These are phyloP conservation scores for Morelia viridis DNA, from an alignment of 2,797 vertebrate species.

Conservation along the genomic window DNA sequence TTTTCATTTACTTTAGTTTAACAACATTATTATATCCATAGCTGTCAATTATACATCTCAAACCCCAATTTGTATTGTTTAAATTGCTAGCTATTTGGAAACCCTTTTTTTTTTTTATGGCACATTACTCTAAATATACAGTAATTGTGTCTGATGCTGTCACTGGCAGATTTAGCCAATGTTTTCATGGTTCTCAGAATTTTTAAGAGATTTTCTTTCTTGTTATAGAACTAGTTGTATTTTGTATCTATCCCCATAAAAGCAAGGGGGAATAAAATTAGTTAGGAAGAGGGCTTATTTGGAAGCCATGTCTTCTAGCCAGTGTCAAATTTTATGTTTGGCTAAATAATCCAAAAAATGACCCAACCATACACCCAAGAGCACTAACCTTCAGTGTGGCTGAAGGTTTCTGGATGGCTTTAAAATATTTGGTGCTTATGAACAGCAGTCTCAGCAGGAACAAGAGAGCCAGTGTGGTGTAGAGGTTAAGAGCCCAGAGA, in stretches of 20 bases:
- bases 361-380: not conserved
- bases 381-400: not conserved
- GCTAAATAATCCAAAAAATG: not conserved
- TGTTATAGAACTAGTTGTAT: not conserved
- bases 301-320: not conserved
- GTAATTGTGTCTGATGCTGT: slow-evolving; percentile 52
- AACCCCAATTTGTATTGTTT: slow-evolving; percentile 36
- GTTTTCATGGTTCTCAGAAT: not conserved
- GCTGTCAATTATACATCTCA: slow-evolving; percentile 48
- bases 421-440: not conserved
- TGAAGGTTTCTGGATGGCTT: not conserved
- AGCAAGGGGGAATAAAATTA: not conserved
- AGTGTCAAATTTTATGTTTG: not conserved
- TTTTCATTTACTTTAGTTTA: slow-evolving; percentile 39
- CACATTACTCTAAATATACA: slow-evolving; percentile 38
- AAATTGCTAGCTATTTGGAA: slow-evolving; percentile 59
- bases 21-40: slow-evolving; percentile 37
- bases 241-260: not conserved
- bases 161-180: slow-evolving; percentile 34
- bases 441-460: not conserved
- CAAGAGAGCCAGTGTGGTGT: not conserved
- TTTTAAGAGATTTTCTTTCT: not conserved
- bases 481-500: not conserved
- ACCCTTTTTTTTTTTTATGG: slow-evolving; percentile 36
- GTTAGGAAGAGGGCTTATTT: not conserved